Percentiles rank a stretch among this genome's conserved stretches.
Conservation (phyloP, 1,140 invertebrate genomes). For the Drosophila auraria region DNA sequence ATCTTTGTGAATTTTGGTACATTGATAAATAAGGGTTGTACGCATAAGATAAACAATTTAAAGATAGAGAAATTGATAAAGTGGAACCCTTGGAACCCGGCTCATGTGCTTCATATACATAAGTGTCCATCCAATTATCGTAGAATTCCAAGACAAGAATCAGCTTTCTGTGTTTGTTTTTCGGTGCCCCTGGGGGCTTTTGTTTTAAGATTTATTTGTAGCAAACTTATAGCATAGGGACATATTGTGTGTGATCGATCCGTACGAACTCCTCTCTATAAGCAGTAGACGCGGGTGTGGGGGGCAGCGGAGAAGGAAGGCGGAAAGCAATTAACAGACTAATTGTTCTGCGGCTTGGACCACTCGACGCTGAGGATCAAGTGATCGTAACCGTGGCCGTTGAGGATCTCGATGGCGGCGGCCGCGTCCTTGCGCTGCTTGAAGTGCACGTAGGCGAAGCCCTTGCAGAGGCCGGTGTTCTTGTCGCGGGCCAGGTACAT, state of each 20-base stretch:
- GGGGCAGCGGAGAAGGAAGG: conserved; percentile 20
- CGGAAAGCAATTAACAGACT: conserved; percentile 27
- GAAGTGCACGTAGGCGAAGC: conserved; percentile 99
- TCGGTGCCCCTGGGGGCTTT: conserved; percentile 22
- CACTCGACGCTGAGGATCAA: conserved; percentile 99
- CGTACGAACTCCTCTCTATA: conserved; percentile 35
- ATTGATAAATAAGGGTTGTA: not conserved
- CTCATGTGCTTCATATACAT: not conserved
- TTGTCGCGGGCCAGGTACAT: conserved; percentile 96
- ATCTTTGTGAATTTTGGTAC: not conserved
- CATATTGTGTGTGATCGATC: conserved; percentile 40
- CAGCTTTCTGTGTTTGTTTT: not conserved
- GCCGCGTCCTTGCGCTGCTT: conserved; percentile 95
- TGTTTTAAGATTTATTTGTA: conserved; percentile 54
- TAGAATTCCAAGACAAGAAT: not conserved
- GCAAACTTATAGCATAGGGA: conserved; percentile 70
- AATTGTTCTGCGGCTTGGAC: conserved; percentile 93
- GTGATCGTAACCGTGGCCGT: conserved; percentile 99
- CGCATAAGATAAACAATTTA: not conserved
- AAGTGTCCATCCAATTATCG: too few relatives aligned
- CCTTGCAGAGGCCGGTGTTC: conserved; percentile 93
- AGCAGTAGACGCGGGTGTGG: conserved; percentile 32
- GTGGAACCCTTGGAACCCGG: too few relatives aligned
- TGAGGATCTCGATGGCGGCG: conserved; percentile 94
- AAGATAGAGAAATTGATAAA: not conserved